These are phyloP conservation scores for Ecdyonurus torrentis DNA, from an alignment of 2,888 invertebrate genomes.

Conservation along the genomic window DNA sequence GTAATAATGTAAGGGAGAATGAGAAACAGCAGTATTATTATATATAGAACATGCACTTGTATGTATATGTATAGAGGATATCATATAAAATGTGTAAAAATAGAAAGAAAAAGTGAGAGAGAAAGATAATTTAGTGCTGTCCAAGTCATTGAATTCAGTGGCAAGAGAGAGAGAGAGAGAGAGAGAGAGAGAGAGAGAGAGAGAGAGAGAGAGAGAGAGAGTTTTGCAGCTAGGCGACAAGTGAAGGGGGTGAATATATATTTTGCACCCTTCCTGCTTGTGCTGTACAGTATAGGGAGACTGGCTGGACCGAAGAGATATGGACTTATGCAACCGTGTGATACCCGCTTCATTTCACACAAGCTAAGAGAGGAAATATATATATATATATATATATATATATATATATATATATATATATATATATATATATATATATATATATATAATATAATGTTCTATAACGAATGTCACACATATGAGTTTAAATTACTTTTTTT, in stretches of 20 bases:
- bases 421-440: no score
- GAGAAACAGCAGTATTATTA: no score
- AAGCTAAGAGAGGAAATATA: not conserved
- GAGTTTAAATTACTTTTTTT: no score
- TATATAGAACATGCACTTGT: no score
- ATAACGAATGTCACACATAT: no score
- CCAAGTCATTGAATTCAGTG: not conserved
- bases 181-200: not conserved
- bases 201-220: not conserved
- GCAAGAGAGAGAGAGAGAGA: no score
- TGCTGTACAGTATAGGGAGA: not conserved
- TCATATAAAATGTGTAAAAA: no score
- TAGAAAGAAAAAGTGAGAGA: not conserved
- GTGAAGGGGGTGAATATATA: not conserved
- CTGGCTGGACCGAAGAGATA: slow-evolving; percentile 1
- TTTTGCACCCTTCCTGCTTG: not conserved
- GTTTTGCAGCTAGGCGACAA: not conserved
- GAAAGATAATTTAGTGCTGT: not conserved
- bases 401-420: no score
- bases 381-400: no score
- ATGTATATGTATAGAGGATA: no score
- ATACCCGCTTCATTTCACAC: slow-evolving; percentile 1
- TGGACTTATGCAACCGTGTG: not conserved
- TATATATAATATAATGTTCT: no score
- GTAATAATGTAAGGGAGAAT: no score